Conservation (phyloP, 1,140 invertebrate genomes). For the Triops longicaudatus region DNA sequence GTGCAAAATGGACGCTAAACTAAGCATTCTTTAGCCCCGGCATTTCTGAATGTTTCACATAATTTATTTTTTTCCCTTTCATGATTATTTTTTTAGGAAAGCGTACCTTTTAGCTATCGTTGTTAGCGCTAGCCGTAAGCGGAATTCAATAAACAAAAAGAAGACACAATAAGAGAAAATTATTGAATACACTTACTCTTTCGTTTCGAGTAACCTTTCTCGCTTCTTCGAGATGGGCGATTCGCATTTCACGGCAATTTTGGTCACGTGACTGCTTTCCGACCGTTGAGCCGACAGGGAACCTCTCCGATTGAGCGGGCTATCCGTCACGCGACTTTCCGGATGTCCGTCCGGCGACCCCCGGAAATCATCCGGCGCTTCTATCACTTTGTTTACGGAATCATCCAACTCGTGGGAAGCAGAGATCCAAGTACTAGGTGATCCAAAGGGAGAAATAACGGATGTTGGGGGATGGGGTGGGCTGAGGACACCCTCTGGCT, state of each 20-base stretch:
- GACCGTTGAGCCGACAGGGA: not conserved
- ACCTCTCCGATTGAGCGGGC: not conserved
- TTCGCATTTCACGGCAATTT: not conserved
- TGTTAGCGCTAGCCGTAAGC: not conserved
- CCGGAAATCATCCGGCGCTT: not conserved
- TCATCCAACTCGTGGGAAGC: not conserved
- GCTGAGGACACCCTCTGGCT: not conserved
- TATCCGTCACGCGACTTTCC: conserved; percentile 5
- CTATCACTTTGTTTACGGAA: not conserved
- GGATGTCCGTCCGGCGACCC: not conserved
- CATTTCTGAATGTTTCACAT: not conserved
- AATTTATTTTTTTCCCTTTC: not conserved
- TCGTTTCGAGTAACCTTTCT: not conserved
- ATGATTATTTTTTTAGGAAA: not conserved
- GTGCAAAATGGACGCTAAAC: not conserved
- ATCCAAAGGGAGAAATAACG: conserved; percentile 27
- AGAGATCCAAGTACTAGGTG: conserved; percentile 21
- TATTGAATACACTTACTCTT: not conserved
- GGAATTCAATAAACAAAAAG: not conserved
- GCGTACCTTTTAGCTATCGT: not conserved
- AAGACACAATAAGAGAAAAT: not conserved
- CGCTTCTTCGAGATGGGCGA: not conserved
- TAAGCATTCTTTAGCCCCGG: not conserved
- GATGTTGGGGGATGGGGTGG: not conserved
- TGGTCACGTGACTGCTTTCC: conserved; percentile 21